Evolutionary conservation across 2,113 vertebrate species (phyloP), one percentile per base, ranked within the genome.

Genomic region (Dendrocopos noguchii): DNA sequence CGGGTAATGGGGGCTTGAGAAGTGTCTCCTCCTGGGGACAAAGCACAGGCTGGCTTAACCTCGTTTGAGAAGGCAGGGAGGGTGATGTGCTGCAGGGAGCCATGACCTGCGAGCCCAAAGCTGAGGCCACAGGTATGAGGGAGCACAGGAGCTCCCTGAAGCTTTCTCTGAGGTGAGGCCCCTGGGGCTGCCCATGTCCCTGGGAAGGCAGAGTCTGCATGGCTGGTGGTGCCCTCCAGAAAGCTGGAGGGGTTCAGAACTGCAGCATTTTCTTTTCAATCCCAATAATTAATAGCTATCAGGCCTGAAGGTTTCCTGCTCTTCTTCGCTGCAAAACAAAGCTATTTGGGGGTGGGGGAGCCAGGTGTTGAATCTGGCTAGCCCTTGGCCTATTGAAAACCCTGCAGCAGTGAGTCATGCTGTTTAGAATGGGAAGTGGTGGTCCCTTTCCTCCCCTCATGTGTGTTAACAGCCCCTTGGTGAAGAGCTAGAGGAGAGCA

Each of bases 31-130:
- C 53, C 79, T 0, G 2, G 33, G 46, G 61, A 29, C 4, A 15
- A 61, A 64, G 20, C 31, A 11, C 6, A 7, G 44, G 34, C 66
- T 79, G 77, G 24, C 10, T 65, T 87, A 81, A 70, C 87, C 82
- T 91, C 5, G 0, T 96, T 94, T 4, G 19, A 47, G 29, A 20
- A 21, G 46, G 36, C 8, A 1, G 5, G n/a, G n/a, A 76, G 56
- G 64, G 22, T 79, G 76, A 63, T 20, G 10, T 2, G 1, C 15
- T 3, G 3, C 47, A 33, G 70, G 20, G 52, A 72, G 12, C 20
- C 0, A 0, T 6, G 12, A 56, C 36, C 34, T 22, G 21, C 0
- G 1, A 81, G 65, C 47, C 39, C 19, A 9, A 11, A 63, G 19
- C 68, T 67, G 77, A 64, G 22, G 44, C 10, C 15, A 9, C 12